Conservation (phyloP, 2,888 invertebrate genomes). For the Microplitis manilae region DNA sequence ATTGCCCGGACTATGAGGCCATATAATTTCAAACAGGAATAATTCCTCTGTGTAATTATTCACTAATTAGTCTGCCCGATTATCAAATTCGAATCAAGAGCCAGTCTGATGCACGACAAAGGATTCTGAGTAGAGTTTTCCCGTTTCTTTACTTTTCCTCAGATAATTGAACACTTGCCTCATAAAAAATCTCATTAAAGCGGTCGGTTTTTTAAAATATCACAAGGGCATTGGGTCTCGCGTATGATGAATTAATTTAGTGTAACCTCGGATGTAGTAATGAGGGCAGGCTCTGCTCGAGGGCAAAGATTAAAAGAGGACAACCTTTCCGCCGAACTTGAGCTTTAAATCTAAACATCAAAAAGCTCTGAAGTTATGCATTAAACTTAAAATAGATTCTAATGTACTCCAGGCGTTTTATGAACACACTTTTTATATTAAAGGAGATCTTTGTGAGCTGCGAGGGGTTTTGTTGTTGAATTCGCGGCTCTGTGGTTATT, state of each 20-base stretch:
- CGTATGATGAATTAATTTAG: not conserved
- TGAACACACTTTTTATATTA: not conserved
- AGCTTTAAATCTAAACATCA: not conserved
- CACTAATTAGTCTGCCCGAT: no score
- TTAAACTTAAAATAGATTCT: constrained; percentile 26
- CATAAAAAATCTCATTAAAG: constrained; percentile 46
- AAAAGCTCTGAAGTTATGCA: constrained; percentile 23
- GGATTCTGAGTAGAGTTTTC: not conserved
- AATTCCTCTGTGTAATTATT: no score
- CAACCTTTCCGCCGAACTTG: not conserved
- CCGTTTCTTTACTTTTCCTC: constrained; percentile 8
- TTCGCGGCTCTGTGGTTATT: not conserved
- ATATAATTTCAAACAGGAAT: no score
- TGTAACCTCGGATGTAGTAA: not conserved
- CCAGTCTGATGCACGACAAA: no score
- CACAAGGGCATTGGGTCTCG: constrained; percentile 12
- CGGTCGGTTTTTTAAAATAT: constrained; percentile 38
- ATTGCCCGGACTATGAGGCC: no score
- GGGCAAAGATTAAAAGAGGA: not conserved
- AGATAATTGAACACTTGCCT: constrained; percentile 37
- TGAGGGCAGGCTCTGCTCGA: not conserved
- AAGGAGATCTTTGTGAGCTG: not conserved
- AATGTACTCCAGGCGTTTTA: constrained; percentile 14
- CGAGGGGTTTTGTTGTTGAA: not conserved
- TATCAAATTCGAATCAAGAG: no score